Evolutionary conservation across 2,888 invertebrate species (phyloP).

Genomic region (Dicroscelio sp.): DNA sequence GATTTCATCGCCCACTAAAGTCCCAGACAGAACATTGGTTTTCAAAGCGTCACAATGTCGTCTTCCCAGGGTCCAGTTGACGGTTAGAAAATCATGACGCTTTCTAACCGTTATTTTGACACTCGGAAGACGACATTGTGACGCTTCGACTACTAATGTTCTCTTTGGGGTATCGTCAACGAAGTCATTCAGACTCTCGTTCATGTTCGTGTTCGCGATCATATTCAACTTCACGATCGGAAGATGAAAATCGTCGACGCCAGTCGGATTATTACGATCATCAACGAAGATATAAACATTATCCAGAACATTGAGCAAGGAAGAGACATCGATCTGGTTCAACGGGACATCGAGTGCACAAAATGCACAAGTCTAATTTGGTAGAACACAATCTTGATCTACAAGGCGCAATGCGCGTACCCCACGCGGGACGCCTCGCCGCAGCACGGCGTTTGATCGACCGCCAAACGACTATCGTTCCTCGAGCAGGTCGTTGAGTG

Average conservation of each 20-base stretch:
- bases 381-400: not conserved
- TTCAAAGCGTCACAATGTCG: no score
- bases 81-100: no score
- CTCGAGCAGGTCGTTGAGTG: slow-evolving; percentile 25
- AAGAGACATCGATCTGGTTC: not conserved
- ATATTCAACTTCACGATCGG: not conserved
- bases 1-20: no score
- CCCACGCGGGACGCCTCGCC: slow-evolving; percentile 14
- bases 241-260: not conserved
- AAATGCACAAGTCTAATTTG: not conserved
- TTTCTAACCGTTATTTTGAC: no score
- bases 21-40: no score
- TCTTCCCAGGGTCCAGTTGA: no score
- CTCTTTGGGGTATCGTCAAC: no score
- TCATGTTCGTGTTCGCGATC: not conserved
- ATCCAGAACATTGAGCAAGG: no score
- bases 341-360: not conserved
- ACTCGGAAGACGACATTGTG: no score
- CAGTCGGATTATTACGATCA: not conserved
- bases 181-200: no score
- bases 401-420: slow-evolving; percentile 1
- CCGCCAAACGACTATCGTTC: not conserved
- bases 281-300: not conserved
- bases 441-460: not conserved
- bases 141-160: no score